Base-by-base conservation (phyloP, 2,113 vertebrate genomes). In the Equus przewalskii region DNA sequence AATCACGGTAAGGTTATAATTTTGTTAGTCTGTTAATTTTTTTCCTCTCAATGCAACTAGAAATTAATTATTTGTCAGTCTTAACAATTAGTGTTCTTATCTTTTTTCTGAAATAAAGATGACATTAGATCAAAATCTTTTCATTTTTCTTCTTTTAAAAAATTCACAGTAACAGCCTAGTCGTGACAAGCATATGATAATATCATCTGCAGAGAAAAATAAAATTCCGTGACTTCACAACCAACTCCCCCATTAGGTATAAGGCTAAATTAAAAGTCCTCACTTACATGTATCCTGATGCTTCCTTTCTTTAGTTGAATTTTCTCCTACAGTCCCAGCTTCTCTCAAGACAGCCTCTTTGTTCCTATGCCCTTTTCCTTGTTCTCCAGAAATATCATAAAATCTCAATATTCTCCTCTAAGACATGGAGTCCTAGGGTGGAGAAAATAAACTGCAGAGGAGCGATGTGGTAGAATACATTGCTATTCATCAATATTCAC, bases 41-140 rank as follows among this genome's bases (percentile, higher is more conserved):
- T 98, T 97, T 93, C 96, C 81, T 98, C 97, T 97, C 96, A 98
- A 86, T 98, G 94, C 97, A 98, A 97, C 98, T 98, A 98, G 92
- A 98, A 98, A 98, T 98, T 98, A 97, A 98, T 97, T 98, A 97
- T 96, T 98, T 98, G 97, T 97, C 97, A 98, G 95, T 98, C 95
- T 96, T 98, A 98, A 98, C 97, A 98, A 98, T 98, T 98, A 98
- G 92, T 92, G 90, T 95, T 97, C 95, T 98, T 98, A 97, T 88
- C 97, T 97, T 97, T 98, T 97, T 97, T 96, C 78, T 97, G 97
- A 98, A 98, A 97, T 98, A 97, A 98, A 96, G 92, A 98, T 98
- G 96, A 98, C 97, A 98, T 98, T 98, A 96, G 95, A 98, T 98
- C 96, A 98, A 97, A 98, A 98, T 98, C 97, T 98, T 97, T 98